Evolutionary conservation across 92 coral and sea anemone species (phyloP), one percentile per base, ranked within the genome.

Genomic region (Epizoanthus scotinus): DNA sequence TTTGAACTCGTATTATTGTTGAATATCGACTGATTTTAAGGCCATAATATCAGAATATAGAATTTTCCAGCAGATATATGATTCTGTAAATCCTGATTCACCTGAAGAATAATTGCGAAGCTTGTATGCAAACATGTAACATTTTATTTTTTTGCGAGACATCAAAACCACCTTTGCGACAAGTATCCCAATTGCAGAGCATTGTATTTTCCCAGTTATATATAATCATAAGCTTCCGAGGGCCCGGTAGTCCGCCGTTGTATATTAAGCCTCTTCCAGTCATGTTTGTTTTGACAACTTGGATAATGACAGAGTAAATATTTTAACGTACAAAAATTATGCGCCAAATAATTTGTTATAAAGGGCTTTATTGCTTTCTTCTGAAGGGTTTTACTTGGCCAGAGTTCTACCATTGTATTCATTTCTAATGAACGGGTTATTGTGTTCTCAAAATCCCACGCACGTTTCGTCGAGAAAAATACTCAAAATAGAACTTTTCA

Each of bases 251-350:
- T 75, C 53, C 31, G 50, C 28, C 67, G 68, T 60, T 75, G 40
- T 8, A 38, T 12, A 34, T 34, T 34, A 13, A 22, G 26, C 19
- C 6, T 58, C n/a, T 58, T 18, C 40, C 67, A 40, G 53, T 12
- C 49, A 20, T 69, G 42, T 70, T 84, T 79, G 84, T 82, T 87
- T 79, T 87, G 79, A 85, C 87, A 89, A 70, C 83, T 84, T 85
- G 47, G 68, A 72, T 82, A 85, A 83, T 88, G 53, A 83, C 85
- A 71, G 85, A 36, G 82, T 90, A 79, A 85, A 87, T 81, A 83
- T 69, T 73, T 80, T 83, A 84, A 73, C 67, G 56, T 36, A 59
- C 59, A 70, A 55, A 59, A 75, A 75, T 75, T 75, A 75, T 63
- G 68, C 59, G 69, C 53, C 63, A 75, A 22, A 75, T 75, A 40